Percentiles rank a stretch among this genome's conserved stretches.
phyloP scores from a whole-genome alignment of 2,113 vertebrate species.

The Pristiophorus japonicus region DNA sequence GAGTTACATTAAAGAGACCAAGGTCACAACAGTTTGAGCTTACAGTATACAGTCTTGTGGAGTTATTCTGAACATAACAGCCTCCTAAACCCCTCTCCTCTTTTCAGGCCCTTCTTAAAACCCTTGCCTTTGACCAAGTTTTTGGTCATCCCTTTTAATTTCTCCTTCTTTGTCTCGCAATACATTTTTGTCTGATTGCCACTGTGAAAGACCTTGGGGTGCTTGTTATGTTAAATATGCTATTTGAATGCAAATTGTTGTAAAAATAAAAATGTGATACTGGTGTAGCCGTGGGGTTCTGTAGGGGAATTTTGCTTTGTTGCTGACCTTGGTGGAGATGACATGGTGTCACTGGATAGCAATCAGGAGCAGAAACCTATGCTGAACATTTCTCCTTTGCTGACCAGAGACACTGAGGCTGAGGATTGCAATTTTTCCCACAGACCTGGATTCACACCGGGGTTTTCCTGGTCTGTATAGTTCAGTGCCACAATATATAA shows the following conservation, averaged over 20 bases:
- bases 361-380: background rate
- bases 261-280: background rate
- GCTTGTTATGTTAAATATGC: background rate
- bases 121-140: background rate
- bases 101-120: background rate
- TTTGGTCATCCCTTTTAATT: background rate
- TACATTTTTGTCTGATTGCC: background rate
- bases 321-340: background rate
- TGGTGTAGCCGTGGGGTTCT: background rate
- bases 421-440: background rate
- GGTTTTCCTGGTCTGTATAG: background rate
- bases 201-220: background rate
- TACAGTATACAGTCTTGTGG: no score
- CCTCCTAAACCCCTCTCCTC: background rate
- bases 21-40: no score
- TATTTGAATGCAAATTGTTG: background rate
- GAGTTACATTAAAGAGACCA: no score
- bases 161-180: background rate
- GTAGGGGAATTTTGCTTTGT: background rate
- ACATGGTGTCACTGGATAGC: background rate
- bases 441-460: background rate
- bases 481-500: background rate
- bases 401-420: background rate
- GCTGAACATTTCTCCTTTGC: background rate
- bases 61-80: no score